These are phyloP conservation scores for Eristalis pertinax DNA, from an alignment of 2,888 invertebrate genomes.

Conservation along the genomic window DNA sequence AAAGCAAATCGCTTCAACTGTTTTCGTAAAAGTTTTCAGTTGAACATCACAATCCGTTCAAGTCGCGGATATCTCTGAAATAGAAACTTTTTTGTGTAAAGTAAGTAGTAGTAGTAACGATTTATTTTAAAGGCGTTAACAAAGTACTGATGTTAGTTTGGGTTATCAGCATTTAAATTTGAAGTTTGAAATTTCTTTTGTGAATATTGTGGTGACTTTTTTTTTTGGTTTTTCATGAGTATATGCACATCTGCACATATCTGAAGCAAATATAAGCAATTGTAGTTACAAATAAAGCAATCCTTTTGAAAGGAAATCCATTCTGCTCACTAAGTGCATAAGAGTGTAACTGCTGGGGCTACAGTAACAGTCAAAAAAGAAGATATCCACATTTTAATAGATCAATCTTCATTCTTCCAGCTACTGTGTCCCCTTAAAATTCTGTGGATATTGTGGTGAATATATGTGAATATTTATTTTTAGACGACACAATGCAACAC, in stretches of 20 bases:
- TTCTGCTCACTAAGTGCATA: slow-evolving; percentile 3
- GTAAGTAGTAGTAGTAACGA: slow-evolving; percentile 78
- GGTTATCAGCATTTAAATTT: slow-evolving; percentile 29
- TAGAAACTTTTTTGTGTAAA: slow-evolving; percentile 79
- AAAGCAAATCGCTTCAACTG: slow-evolving; percentile 79
- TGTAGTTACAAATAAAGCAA: neutral
- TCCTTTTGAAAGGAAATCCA: neutral
- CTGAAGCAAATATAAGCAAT: no score
- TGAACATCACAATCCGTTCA: slow-evolving; percentile 83
- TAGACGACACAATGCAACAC: slow-evolving; percentile 23
- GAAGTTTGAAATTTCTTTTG: slow-evolving; percentile 9
- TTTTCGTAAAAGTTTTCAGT: slow-evolving; percentile 81
- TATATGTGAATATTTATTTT: slow-evolving; percentile 38
- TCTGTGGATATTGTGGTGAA: slow-evolving; percentile 35
- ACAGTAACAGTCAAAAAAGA: slow-evolving; percentile 28
- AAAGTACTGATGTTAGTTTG: slow-evolving; percentile 42
- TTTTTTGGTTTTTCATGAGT: neutral
- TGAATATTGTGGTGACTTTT: slow-evolving; percentile 42
- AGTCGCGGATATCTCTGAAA: slow-evolving; percentile 82
- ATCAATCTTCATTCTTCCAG: neutral
- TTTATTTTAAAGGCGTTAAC: slow-evolving; percentile 59
- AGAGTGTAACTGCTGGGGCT: slow-evolving; percentile 19
- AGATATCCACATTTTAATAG: no score
- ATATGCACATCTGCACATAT: no score
- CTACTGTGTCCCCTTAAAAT: neutral